These are phyloP conservation scores for Acanthiza pusilla DNA, from an alignment of 2,797 vertebrate species.

Conservation along the genomic window DNA sequence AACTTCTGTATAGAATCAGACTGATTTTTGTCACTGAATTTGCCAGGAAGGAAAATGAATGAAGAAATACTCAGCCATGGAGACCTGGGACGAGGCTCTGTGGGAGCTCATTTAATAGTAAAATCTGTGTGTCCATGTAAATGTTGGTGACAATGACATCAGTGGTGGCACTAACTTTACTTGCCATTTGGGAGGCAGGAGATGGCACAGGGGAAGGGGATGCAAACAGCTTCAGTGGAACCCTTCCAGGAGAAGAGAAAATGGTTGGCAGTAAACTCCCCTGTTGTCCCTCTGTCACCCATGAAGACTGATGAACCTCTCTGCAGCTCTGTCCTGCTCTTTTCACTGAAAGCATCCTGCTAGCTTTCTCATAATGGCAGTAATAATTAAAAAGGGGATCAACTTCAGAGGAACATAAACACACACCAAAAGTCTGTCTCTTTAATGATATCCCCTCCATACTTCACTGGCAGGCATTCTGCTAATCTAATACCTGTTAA, in stretches of 20 bases:
- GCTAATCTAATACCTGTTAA: conserved; percentile 25
- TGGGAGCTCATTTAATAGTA: background rate
- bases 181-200: background rate
- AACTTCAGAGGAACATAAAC: conserved; percentile 4
- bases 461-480: background rate
- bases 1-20: background rate
- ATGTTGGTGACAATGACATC: background rate
- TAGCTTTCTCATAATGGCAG: background rate
- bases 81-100: background rate
- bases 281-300: background rate
- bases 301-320: background rate
- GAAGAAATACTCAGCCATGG: background rate
- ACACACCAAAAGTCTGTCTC: background rate
- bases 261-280: background rate
- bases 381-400: conserved; percentile 2
- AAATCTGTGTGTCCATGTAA: background rate
- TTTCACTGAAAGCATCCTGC: background rate
- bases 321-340: background rate
- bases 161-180: background rate
- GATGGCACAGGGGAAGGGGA: fast-evolving
- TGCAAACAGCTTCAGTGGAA: background rate
- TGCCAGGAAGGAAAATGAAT: background rate
- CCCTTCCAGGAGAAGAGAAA: background rate
- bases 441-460: background rate
- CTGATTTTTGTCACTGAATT: background rate